Conservation (phyloP, 2,888 invertebrate genomes). For the Spatulosminthurus flaviceps region DNA sequence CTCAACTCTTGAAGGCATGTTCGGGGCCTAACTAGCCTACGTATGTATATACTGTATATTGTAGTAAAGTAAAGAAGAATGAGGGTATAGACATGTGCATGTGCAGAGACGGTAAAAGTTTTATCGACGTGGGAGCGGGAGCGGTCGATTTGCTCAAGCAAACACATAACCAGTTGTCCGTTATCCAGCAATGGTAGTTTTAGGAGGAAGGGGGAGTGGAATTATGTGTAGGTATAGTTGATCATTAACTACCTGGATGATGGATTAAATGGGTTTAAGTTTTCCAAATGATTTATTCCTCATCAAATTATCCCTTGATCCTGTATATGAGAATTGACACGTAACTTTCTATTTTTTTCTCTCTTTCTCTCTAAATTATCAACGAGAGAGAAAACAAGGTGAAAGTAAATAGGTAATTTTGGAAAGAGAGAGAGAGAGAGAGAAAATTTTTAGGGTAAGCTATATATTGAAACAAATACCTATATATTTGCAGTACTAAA, state of each 20-base stretch:
- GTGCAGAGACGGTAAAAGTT: background rate
- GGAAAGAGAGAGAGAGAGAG: no score
- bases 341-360: background rate
- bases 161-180: no score
- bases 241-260: background rate
- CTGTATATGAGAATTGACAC: background rate
- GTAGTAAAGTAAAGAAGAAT: no score
- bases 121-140: background rate
- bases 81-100: no score
- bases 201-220: slow-evolving; percentile 5
- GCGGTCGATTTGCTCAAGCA: background rate
- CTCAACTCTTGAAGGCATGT: no score
- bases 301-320: background rate
- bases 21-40: no score
- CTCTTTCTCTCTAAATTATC: no score
- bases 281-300: background rate
- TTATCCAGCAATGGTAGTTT: no score
- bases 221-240: background rate
- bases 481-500: no score
- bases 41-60: no score
- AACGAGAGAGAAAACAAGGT: background rate
- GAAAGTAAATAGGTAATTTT: background rate
- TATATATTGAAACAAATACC: no score
- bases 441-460: no score
- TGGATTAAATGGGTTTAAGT: slow-evolving; percentile 13